Evolutionary conservation across 2,113 vertebrate species (phyloP).

Genomic region (Coracopsis vasa): DNA sequence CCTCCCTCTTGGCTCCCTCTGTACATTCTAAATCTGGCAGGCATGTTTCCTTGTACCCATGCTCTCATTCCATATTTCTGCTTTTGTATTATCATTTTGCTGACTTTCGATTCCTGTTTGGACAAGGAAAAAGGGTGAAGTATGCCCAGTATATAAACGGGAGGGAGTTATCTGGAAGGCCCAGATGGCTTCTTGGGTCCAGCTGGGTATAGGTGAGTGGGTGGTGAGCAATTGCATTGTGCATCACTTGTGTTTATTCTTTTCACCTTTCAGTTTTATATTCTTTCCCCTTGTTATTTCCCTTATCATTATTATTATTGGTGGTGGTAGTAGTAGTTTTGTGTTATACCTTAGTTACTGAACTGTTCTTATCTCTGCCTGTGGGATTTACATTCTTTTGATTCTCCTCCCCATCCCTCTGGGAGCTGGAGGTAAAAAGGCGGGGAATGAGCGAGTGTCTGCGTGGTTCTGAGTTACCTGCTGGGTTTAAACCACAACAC

Average conservation of each 20-base stretch:
- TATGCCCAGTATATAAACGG: not conserved
- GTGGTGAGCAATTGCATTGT: not conserved
- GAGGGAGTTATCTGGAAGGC: not conserved
- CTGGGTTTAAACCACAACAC: not conserved
- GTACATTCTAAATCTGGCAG: not conserved
- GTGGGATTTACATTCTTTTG: not conserved
- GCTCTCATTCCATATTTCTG: not conserved
- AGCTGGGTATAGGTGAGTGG: not conserved
- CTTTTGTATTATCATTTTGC: not conserved
- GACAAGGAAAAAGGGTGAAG: not conserved
- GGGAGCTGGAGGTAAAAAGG: not conserved
- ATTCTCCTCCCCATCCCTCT: not conserved
- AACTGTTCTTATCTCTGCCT: not conserved
- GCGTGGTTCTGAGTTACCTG: not conserved
- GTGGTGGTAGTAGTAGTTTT: not conserved
- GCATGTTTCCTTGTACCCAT: not conserved
- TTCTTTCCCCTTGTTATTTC: not conserved
- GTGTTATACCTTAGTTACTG: not conserved
- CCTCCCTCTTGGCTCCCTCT: not conserved
- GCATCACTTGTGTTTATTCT: not conserved
- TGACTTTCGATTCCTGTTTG: not conserved
- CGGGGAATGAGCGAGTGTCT: rapidly evolving
- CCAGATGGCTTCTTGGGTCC: not conserved
- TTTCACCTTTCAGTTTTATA: not conserved
- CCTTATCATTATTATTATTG: not conserved